Evolutionary conservation across 2,888 invertebrate genomes (phyloP).

Genomic region (Tetanocera ferruginea): DNA sequence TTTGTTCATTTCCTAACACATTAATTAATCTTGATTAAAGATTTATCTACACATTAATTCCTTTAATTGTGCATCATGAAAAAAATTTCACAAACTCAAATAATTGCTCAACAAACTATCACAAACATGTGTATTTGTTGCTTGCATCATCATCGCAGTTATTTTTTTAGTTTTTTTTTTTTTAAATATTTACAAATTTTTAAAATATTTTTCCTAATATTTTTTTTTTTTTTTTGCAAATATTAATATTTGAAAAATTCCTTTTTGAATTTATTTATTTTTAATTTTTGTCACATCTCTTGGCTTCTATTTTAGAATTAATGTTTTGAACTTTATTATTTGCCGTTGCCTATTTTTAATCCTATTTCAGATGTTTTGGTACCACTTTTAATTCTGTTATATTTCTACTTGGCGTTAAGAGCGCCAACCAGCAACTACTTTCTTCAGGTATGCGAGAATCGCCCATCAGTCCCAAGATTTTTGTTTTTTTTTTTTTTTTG

Average conservation of each 20-base stretch:
- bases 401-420: constrained; percentile 23
- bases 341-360: constrained; percentile 22
- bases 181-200: too few relatives aligned
- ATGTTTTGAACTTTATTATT: constrained; percentile 34
- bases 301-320: constrained; percentile 40
- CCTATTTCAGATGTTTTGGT: not conserved
- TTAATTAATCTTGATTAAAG: not conserved
- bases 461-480: constrained; percentile 15
- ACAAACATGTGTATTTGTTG: not conserved
- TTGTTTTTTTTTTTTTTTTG: not conserved
- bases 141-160: not conserved
- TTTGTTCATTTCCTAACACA: not conserved
- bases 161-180: too few relatives aligned
- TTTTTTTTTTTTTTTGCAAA: not conserved
- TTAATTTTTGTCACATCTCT: constrained; percentile 48
- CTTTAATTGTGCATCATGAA: not conserved
- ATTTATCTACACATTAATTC: not conserved
- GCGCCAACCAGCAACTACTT: constrained; percentile 40
- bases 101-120: not conserved
- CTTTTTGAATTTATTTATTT: constrained; percentile 22
- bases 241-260: constrained; percentile 18
- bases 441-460: constrained; percentile 31
- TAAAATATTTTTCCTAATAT: not conserved
- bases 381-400: not conserved
- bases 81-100: not conserved